Percentiles rank a stretch among this genome's conserved stretches.
Evolutionary conservation across 2,888 invertebrate species (phyloP).

Genomic region (Troides oblongomaculatus): DNA sequence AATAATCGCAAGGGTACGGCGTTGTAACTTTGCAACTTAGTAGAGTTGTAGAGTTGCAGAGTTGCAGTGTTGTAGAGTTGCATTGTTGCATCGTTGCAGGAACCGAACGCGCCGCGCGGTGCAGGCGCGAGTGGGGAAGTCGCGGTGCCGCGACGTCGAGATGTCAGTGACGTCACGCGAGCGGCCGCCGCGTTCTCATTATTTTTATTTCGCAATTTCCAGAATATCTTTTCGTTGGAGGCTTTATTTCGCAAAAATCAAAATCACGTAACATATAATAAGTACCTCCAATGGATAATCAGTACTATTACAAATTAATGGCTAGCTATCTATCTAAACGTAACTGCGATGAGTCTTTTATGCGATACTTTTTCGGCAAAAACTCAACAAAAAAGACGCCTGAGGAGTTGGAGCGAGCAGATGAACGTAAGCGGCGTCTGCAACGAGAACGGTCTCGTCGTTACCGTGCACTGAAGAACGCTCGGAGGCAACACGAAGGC

Average conservation of each 20-base stretch:
- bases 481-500: conserved; percentile 68
- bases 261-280: conserved; percentile 20
- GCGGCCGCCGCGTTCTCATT: conserved; percentile 66
- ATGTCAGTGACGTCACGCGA: conserved; percentile 65
- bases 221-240: conserved; percentile 46
- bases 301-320: conserved; percentile 75
- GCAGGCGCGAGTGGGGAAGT: too few relatives aligned
- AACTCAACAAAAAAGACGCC: conserved; percentile 70
- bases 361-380: conserved; percentile 75
- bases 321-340: conserved; percentile 73
- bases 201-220: conserved; percentile 75
- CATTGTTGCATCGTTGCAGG: too few relatives aligned
- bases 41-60: too few relatives aligned
- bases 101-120: too few relatives aligned
- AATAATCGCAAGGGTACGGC: too few relatives aligned
- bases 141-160: conserved; percentile 31
- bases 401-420: conserved; percentile 70
- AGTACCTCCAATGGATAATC: conserved; percentile 61
- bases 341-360: conserved; percentile 75
- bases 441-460: conserved; percentile 70
- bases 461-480: conserved; percentile 71
- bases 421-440: conserved; percentile 68
- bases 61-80: too few relatives aligned
- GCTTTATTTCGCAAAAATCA: conserved; percentile 32
- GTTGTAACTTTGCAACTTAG: too few relatives aligned